These are phyloP conservation scores for Myotis lucifugus DNA, from an alignment of 2,113 vertebrate species.

Conservation along the genomic window DNA sequence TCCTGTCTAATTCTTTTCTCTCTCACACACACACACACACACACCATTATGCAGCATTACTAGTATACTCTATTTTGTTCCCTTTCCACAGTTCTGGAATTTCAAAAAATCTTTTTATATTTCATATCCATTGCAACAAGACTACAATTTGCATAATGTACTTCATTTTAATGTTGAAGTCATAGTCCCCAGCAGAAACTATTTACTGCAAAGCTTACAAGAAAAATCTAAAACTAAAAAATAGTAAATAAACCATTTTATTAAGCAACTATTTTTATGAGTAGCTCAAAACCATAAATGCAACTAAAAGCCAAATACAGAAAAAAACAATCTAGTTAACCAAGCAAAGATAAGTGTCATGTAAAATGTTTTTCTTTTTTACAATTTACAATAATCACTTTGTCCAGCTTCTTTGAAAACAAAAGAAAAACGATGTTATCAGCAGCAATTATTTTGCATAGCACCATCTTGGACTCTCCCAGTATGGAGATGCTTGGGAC, in stretches of 20 bases:
- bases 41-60: background rate
- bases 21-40: background rate
- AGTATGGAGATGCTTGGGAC: background rate
- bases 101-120: background rate
- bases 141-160: background rate
- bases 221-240: constrained; percentile 16
- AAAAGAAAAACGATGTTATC: background rate
- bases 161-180: background rate
- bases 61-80: background rate
- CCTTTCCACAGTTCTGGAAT: constrained; percentile 1
- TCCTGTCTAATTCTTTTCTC: background rate
- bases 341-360: background rate
- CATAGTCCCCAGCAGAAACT: background rate
- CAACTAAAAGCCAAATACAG: background rate
- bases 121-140: background rate
- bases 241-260: background rate
- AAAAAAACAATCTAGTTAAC: background rate
- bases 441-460: background rate
- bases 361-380: background rate
- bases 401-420: background rate
- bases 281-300: constrained; percentile 5
- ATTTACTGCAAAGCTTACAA: background rate
- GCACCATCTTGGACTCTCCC: background rate
- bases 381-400: background rate
- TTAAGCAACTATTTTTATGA: constrained; percentile 20